Conservation (phyloP, 2,113 vertebrate genomes). For the Limnothrissa miodon region DNA sequence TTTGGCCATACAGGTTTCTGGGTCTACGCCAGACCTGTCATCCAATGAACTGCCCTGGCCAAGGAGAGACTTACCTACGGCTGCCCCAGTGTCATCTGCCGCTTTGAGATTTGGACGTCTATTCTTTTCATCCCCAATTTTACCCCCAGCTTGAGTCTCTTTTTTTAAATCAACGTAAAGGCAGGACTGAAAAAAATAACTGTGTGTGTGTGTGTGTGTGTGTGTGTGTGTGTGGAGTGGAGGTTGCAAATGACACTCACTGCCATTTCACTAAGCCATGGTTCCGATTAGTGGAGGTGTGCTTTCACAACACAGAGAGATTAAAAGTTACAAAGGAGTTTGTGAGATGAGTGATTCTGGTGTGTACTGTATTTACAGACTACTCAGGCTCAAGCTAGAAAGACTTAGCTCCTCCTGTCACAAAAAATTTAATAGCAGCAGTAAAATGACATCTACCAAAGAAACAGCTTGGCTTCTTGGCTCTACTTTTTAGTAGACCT, state of each 20-base stretch:
- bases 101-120: too few species aligned
- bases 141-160: background rate
- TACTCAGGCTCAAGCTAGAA: background rate
- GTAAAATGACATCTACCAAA: background rate
- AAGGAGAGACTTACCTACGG: background rate
- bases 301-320: background rate
- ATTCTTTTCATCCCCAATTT: too few species aligned
- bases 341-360: background rate
- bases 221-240: background rate
- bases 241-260: background rate
- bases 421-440: too few species aligned
- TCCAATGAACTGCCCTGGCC: background rate
- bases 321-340: background rate
- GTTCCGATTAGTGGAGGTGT: background rate
- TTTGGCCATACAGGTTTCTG: background rate
- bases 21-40: background rate
- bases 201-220: background rate
- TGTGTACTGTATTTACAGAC: background rate
- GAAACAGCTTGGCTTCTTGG: background rate
- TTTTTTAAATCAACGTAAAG: background rate
- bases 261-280: conserved; percentile 16
- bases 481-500: background rate
- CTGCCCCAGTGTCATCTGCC: too few species aligned
- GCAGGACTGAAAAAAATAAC: background rate
- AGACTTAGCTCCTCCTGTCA: background rate